Percentiles rank a stretch among this genome's conserved stretches.
phyloP scores from a whole-genome alignment of 2,888 invertebrate genomes.

The Pasiphila rectangulata region DNA sequence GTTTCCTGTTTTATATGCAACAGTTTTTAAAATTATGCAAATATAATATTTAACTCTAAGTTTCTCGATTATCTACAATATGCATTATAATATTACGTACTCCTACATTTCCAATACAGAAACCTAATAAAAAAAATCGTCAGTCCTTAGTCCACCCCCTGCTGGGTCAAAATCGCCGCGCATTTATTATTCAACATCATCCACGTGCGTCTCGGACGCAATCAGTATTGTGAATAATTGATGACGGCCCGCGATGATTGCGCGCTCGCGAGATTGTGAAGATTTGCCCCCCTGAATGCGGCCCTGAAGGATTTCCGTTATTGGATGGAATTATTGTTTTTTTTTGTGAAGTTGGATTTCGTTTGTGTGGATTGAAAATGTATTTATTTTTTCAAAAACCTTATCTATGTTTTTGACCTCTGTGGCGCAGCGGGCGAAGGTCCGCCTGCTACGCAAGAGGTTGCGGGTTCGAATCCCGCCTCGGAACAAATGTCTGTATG shows the following conservation, averaged over 20 bases:
- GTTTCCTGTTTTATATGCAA: too few species aligned
- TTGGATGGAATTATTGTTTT: slow-evolving; percentile 21
- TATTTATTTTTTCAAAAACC: too few species aligned
- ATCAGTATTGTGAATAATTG: slow-evolving; percentile 80
- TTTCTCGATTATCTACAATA: too few species aligned
- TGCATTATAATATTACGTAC: not conserved
- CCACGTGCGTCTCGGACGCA: slow-evolving; percentile 78
- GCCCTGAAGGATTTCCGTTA: slow-evolving; percentile 56
- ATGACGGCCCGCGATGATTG: slow-evolving; percentile 69
- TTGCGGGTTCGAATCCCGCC: too few species aligned
- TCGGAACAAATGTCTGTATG: too few species aligned
- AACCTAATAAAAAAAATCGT: slow-evolving; percentile 4
- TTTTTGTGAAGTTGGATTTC: not conserved
- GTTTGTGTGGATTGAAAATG: not conserved
- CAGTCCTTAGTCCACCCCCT: slow-evolving; percentile 49
- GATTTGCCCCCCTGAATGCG: slow-evolving; percentile 55
- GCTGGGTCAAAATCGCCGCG: slow-evolving; percentile 55
- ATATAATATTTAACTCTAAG: too few species aligned
- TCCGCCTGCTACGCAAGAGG: too few species aligned
- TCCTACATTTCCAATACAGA: too few species aligned
- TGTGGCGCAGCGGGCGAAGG: too few species aligned
- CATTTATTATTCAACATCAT: slow-evolving; percentile 72
- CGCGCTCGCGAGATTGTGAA: slow-evolving; percentile 70
- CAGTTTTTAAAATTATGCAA: too few species aligned
- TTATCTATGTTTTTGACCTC: too few species aligned